Evolutionary conservation across 2,797 vertebrate species (phyloP).

Genomic region (Notolabrus celidotus): DNA sequence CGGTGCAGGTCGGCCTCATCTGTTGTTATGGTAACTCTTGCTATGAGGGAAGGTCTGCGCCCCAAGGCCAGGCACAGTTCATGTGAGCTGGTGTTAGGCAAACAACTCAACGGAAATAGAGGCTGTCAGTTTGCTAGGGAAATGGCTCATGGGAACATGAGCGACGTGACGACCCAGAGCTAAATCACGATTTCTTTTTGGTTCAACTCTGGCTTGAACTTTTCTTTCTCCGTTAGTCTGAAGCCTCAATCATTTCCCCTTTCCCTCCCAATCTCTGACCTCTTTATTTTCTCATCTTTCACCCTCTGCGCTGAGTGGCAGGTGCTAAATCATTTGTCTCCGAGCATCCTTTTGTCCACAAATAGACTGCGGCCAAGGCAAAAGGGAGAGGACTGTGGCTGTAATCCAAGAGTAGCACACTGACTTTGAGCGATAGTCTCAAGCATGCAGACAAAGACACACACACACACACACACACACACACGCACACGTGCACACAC

Average conservation of each 20-base stretch:
- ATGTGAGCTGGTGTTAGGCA: slow-evolving; percentile 59
- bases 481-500: background rate
- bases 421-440: slow-evolving; percentile 72
- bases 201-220: slow-evolving; percentile 33
- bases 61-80: slow-evolving; percentile 67
- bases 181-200: slow-evolving; percentile 58
- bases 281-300: slow-evolving; percentile 68
- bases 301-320: slow-evolving; percentile 77
- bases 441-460: slow-evolving; percentile 22
- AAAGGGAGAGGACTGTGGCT: slow-evolving; percentile 54
- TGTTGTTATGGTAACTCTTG: slow-evolving; percentile 82
- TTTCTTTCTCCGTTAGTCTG: slow-evolving; percentile 28
- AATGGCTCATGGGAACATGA: slow-evolving; percentile 70
- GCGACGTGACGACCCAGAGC: slow-evolving; percentile 71
- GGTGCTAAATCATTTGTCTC: slow-evolving; percentile 82
- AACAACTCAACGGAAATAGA: slow-evolving; percentile 67
- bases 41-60: slow-evolving; percentile 64
- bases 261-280: slow-evolving; percentile 55
- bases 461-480: slow-evolving; percentile 9
- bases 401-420: slow-evolving; percentile 69
- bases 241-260: slow-evolving; percentile 57
- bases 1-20: slow-evolving; percentile 67
- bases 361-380: slow-evolving; percentile 74
- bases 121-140: slow-evolving; percentile 71
- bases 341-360: slow-evolving; percentile 75